Conservation (phyloP, 1,140 invertebrate species). For the Procambarus clarkii region DNA sequence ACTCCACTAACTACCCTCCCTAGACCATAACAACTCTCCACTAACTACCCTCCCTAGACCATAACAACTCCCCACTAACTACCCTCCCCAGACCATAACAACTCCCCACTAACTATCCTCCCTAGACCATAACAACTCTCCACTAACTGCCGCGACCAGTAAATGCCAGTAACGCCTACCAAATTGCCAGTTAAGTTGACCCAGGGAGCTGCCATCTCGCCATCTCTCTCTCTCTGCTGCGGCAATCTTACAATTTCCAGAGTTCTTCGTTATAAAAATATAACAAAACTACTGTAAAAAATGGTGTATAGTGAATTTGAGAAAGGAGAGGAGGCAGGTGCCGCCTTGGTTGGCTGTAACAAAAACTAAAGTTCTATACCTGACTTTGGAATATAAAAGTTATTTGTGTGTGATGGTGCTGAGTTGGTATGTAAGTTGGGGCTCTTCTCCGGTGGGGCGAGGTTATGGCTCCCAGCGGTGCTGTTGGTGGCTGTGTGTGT, state of each 20-base stretch:
- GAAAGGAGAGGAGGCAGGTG: no score
- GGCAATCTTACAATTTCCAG: no score
- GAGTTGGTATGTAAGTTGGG: conserved; percentile 32
- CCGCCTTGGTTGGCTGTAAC: no score
- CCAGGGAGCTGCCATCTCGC: not conserved
- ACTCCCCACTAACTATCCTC: not conserved
- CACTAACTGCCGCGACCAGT: conserved; percentile 24
- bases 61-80: not conserved
- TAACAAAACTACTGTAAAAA: no score
- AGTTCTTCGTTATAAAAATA: no score
- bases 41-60: not conserved
- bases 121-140: not conserved
- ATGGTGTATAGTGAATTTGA: no score
- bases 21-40: not conserved
- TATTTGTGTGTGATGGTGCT: conserved; percentile 15
- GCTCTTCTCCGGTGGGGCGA: conserved; percentile 6
- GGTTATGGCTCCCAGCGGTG: not conserved
- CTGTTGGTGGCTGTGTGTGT: not conserved
- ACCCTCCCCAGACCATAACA: not conserved
- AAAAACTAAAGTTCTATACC: not conserved
- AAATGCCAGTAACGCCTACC: conserved; percentile 25
- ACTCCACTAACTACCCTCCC: no score
- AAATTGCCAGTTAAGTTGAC: conserved; percentile 35
- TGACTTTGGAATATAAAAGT: not conserved
- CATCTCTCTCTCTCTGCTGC: no score